Evolutionary conservation across 2,113 vertebrate species (phyloP).

Genomic region (Barnardius zonarius): DNA sequence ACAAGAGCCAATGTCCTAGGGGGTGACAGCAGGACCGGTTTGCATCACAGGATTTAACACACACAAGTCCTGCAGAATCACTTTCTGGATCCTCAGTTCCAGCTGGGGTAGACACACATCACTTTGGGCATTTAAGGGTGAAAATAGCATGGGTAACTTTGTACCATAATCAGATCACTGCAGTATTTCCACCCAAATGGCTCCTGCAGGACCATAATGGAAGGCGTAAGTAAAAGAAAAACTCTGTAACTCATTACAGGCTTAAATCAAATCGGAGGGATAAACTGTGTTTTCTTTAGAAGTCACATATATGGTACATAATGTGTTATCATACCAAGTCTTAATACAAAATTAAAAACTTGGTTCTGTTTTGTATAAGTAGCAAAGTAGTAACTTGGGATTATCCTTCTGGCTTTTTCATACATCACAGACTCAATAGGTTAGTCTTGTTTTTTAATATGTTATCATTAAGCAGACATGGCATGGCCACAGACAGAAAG

Average conservation of each 20-base stretch:
- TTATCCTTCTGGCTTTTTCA: slow-evolving; percentile 63
- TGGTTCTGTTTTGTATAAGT: slow-evolving; percentile 46
- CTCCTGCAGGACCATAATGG: slow-evolving; percentile 9
- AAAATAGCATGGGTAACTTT: not conserved
- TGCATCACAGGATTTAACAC: not conserved
- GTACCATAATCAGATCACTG: not conserved
- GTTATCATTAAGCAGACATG: slow-evolving; percentile 59
- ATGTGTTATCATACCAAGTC: not conserved
- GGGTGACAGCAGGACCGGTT: not conserved
- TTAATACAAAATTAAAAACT: slow-evolving; percentile 11
- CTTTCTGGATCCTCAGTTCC: not conserved
- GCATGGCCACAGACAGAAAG: slow-evolving; percentile 51
- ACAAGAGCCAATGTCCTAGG: not conserved
- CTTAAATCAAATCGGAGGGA: slow-evolving; percentile 47
- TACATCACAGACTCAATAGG: slow-evolving; percentile 39
- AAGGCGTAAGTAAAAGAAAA: not conserved
- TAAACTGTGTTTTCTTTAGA: not conserved
- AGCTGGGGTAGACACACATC: not conserved
- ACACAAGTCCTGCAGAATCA: not conserved
- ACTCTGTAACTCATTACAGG: slow-evolving; percentile 10
- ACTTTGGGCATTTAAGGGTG: not conserved
- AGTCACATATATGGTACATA: not conserved
- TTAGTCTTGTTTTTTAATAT: slow-evolving; percentile 38
- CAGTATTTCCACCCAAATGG: not conserved
- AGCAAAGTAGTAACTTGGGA: slow-evolving; percentile 28